Base-by-base conservation (phyloP, 2,113 vertebrate species). In the Eulemur rufifrons region DNA sequence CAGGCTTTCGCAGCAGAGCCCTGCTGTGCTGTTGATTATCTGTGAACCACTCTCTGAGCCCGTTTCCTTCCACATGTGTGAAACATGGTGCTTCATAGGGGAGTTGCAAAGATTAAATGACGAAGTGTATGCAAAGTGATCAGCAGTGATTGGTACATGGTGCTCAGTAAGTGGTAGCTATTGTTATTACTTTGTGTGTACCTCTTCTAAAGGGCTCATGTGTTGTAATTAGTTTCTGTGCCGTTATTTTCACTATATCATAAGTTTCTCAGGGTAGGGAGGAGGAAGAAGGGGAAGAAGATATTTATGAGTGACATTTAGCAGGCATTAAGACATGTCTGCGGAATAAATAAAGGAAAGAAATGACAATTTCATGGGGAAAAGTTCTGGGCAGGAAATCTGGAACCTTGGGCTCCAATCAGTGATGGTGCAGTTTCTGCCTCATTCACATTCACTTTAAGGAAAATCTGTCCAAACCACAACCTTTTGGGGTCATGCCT, bases 301-400 rank as follows among this genome's bases (percentile, higher is more conserved):
- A 66, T 4, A 59, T 63, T 93, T 27, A 45, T 50, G 47, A 71
- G 52, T 86, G 73, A 47, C 52, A 56, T 92, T 91, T 81, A 92
- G 64, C 54, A 54, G 61, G 34, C 27, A 76, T 83, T 63, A 91
- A 80, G 56, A 64, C 13, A 59, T 64, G 50, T 29, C 81, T 82
- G 66, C 77, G 68, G 59, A 42, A 56, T 83, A 66, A 95, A 47
- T 78, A 83, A 95, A 63, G 54, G 8, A 86, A 86, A 96, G 42
- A 87, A 63, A 86, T 64, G 71, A 64, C 42, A 92, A 87, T 83
- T 84, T 71, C 23, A 39, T 42, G 66, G 56, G 13, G 10, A 18
- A 76, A 78, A 89, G 56, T 89, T 95, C 52, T 66, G 42, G 71
- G 66, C 71, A 88, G 77, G 69, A 96, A 91, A 83, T 76, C 50